Evolutionary conservation across 2,113 vertebrate species (phyloP), one percentile per base, ranked within the genome.

Genomic region (Solenodon paradoxus): DNA sequence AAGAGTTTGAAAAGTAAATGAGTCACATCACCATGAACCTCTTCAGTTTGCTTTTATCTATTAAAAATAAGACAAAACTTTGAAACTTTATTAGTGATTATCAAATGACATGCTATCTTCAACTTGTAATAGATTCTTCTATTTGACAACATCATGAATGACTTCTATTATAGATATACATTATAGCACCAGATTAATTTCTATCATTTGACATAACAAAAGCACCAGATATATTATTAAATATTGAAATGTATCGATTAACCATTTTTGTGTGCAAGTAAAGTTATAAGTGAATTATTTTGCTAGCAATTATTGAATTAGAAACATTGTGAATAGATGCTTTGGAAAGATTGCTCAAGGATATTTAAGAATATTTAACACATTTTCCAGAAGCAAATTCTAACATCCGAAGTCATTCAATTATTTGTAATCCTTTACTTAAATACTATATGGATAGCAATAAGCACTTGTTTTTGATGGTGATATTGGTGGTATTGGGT

Each of bases 221-320:
- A 42, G 49, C 64, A 35, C 61, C 77, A 78, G 6, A 17, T 74
- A 2, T 90, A 24, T 40, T 59, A 79, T 38, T 85, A 71, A 57
- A 16, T 38, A 75, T 92, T 79, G 83, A 82, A 95, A 61, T 26
- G 79, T 80, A 85, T 55, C 81, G 57, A 5, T 55, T 28, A 75
- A 59, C 2, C 26, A 24, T 49, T 66, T 49, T 59, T 51, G 4
- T 69, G 15, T 87, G 7, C 84, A 47, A 61, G 30, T 87, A n/a
- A 57, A 77, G 30, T 88, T 91, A 69, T 35, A 87, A 84, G 17
- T 74, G 28, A 49, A 74, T 78, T 75, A 92, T 38, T 94, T 90
- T 92, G 28, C 49, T 89, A 71, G 22, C n/a, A 47, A 0, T 90
- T 85, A 90, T 22, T 77, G 32, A 90, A 47, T 40, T 88, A 66